These are phyloP conservation scores for Phaethon lepturus DNA, from an alignment of 2,113 vertebrate genomes.

Conservation along the genomic window DNA sequence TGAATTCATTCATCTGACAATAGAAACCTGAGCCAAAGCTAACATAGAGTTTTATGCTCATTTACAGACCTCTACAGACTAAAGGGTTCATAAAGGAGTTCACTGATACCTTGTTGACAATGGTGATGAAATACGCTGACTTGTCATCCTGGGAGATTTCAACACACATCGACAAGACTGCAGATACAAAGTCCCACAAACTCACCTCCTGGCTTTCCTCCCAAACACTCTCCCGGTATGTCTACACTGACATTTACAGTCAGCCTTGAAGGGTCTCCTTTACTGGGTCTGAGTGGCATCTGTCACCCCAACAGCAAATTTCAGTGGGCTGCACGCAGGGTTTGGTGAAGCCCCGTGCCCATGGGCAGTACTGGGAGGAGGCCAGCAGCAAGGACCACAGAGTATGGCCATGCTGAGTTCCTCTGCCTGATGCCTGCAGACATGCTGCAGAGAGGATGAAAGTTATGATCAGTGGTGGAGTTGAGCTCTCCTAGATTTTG, in stretches of 20 bases:
- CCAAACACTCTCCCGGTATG: not conserved
- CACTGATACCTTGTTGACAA: constrained; percentile 69
- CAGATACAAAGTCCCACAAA: constrained; percentile 45
- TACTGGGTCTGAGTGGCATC: not conserved
- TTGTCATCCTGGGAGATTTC: constrained; percentile 72
- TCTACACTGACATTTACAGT: not conserved
- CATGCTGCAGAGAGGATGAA: not conserved
- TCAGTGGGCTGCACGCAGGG: not conserved
- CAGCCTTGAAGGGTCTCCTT: not conserved
- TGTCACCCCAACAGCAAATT: not conserved
- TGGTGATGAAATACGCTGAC: constrained; percentile 68
- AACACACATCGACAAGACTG: constrained; percentile 64
- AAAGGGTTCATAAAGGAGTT: constrained; percentile 66
- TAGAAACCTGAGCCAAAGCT: constrained; percentile 70
- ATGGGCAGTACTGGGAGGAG: not conserved
- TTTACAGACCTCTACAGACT: constrained; percentile 67
- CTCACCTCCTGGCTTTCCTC: constrained; percentile 54
- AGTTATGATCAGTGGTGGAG: not conserved
- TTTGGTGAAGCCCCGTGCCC: not conserved
- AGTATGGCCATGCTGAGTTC: not conserved
- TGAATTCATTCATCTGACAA: constrained; percentile 69
- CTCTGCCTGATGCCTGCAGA: not conserved
- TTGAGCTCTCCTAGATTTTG: not conserved
- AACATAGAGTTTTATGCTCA: constrained; percentile 68
- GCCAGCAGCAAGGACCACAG: not conserved